Conservation (phyloP, 2,888 invertebrate species). For the Hylaea fasciaria region DNA sequence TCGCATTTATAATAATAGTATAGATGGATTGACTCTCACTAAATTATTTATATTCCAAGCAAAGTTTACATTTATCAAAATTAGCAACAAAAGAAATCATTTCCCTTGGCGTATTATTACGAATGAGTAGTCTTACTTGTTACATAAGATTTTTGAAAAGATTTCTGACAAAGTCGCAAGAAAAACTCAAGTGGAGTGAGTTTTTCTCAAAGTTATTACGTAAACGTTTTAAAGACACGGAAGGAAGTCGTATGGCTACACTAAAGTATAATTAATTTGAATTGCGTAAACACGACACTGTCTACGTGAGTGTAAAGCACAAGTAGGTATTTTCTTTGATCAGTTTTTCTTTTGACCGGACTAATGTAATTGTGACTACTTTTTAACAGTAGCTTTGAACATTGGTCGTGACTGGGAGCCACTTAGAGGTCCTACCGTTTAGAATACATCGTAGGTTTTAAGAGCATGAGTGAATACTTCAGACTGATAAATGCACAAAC, state of each 20-base stretch:
- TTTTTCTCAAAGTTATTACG: constrained; percentile 31
- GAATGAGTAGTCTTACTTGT: constrained; percentile 19
- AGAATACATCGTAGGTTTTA: too few species aligned
- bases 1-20: too few species aligned
- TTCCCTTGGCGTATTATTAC: constrained; percentile 7
- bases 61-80: neutral
- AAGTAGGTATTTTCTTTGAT: neutral
- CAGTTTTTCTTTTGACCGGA: constrained; percentile 2
- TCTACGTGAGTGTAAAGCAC: neutral
- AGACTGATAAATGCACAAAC: too few species aligned
- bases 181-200: constrained; percentile 35
- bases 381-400: too few species aligned
- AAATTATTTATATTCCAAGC: too few species aligned
- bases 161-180: constrained; percentile 38
- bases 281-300: neutral
- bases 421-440: too few species aligned
- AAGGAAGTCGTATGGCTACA: constrained; percentile 17
- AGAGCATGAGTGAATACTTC: too few species aligned
- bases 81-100: constrained; percentile 1
- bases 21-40: too few species aligned
- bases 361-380: too few species aligned
- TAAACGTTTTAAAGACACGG: constrained; percentile 28
- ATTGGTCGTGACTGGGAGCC: too few species aligned
- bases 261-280: constrained; percentile 21
- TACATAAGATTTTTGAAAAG: constrained; percentile 24